phyloP scores from a whole-genome alignment of 2,797 vertebrate genomes.

The Aeoliscus strigatus region DNA sequence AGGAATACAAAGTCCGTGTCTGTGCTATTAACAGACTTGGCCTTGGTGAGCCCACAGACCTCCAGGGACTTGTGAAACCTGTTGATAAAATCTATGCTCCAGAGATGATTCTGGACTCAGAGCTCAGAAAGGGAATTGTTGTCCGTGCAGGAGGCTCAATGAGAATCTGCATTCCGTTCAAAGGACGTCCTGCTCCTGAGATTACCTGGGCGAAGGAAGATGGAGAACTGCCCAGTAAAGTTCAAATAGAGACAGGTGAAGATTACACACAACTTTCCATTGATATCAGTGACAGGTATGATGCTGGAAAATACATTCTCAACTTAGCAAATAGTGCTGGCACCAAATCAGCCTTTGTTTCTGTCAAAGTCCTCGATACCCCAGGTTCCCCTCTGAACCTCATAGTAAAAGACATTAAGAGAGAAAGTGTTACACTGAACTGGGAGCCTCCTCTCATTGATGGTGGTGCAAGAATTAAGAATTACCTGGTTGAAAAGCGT shows the following conservation, averaged over 20 bases:
- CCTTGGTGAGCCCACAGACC: constrained; percentile 86
- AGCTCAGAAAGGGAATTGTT: constrained; percentile 90
- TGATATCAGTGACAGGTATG: constrained; percentile 93
- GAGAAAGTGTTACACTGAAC: constrained; percentile 83
- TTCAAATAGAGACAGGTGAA: constrained; percentile 83
- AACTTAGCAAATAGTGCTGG: constrained; percentile 94
- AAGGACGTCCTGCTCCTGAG: constrained; percentile 90
- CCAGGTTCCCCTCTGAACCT: constrained; percentile 91
- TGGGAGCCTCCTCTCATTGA: constrained; percentile 97
- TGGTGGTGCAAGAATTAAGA: constrained; percentile 92
- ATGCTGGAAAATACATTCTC: constrained; percentile 93
- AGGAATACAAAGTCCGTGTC: constrained; percentile 92
- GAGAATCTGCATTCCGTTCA: constrained; percentile 92
- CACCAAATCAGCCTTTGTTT: constrained; percentile 93
- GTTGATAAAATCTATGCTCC: constrained; percentile 90
- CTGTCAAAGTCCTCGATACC: constrained; percentile 93
- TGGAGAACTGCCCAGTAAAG: constrained; percentile 86
- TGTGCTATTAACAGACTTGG: constrained; percentile 95
- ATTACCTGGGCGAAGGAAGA: constrained; percentile 93
- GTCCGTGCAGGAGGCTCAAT: constrained; percentile 90
- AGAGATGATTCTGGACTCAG: constrained; percentile 93
- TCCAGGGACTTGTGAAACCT: constrained; percentile 88
- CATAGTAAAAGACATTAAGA: constrained; percentile 88
- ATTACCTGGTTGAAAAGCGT: constrained; percentile 95
- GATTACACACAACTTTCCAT: constrained; percentile 90